These are phyloP conservation scores for Calcarius ornatus DNA, from an alignment of 2,113 vertebrate species.

Conservation along the genomic window DNA sequence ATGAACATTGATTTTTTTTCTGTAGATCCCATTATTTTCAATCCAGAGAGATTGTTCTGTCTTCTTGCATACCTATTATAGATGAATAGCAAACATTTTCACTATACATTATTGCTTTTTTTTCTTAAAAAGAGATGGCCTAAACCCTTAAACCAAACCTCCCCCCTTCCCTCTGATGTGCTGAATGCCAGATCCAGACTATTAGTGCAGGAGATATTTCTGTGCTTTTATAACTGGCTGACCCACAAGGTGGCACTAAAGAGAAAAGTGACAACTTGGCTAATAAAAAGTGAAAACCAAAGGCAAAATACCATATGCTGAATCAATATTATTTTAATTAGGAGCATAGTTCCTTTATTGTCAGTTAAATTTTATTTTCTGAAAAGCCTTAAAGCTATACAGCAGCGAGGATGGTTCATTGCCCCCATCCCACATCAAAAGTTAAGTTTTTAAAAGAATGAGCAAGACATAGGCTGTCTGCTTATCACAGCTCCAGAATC, in stretches of 20 bases:
- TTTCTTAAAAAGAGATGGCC: neutral
- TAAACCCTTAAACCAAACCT: neutral
- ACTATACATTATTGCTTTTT: neutral
- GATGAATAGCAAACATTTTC: conserved; percentile 36
- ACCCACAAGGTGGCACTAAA: conserved; percentile 82
- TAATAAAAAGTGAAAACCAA: conserved; percentile 62
- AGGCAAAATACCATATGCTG: conserved; percentile 54
- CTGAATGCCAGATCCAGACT: neutral
- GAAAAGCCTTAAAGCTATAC: conserved; percentile 32
- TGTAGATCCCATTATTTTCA: conserved; percentile 62
- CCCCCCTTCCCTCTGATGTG: neutral
- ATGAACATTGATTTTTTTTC: conserved; percentile 66
- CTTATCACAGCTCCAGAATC: neutral
- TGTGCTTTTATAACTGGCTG: conserved; percentile 41
- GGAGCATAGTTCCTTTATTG: conserved; percentile 33
- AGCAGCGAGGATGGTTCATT: conserved; percentile 12
- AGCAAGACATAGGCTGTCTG: neutral
- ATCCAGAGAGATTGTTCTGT: conserved; percentile 48
- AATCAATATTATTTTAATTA: conserved; percentile 67
- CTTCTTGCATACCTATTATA: conserved; percentile 46
- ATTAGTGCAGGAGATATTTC: neutral
- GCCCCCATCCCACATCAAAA: neutral
- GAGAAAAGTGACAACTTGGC: conserved; percentile 73
- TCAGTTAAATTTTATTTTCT: conserved; percentile 47
- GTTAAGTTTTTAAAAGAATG: conserved; percentile 30